These are phyloP conservation scores for Zelleria hepariella DNA, from an alignment of 2,888 invertebrate species.

Conservation along the genomic window DNA sequence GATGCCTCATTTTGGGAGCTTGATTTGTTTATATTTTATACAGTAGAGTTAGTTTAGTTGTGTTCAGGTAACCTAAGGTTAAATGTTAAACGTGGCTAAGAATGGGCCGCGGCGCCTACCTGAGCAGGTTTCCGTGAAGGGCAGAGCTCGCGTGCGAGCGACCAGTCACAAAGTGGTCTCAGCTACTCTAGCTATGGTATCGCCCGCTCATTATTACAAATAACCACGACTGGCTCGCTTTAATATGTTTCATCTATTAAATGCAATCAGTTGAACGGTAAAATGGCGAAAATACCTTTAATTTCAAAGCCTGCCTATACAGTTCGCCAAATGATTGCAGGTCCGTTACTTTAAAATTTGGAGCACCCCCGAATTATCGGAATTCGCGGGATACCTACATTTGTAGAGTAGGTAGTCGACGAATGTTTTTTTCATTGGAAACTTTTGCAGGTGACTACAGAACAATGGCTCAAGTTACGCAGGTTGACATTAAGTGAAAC, in stretches of 20 bases:
- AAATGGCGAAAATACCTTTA: slow-evolving; percentile 11
- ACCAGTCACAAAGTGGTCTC: not conserved
- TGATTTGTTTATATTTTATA: not conserved
- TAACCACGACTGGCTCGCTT: slow-evolving; percentile 5
- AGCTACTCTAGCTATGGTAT: not conserved
- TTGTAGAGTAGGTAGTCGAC: not conserved
- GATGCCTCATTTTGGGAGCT: not conserved
- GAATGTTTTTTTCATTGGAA: not conserved
- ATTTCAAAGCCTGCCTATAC: slow-evolving; percentile 4
- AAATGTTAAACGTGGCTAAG: slow-evolving; percentile 4
- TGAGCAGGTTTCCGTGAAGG: slow-evolving; percentile 53
- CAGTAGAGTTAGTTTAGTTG: not conserved
- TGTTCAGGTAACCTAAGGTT: slow-evolving; percentile 5
- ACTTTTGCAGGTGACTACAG: not conserved
- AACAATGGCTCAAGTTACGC: slow-evolving; percentile 8
- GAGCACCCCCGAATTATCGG: not conserved
- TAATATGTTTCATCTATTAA: slow-evolving; percentile 8
- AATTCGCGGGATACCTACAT: not conserved
- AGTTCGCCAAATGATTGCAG: not conserved
- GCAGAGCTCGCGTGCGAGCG: slow-evolving; percentile 40
- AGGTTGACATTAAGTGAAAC: slow-evolving; percentile 42
- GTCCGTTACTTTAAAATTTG: slow-evolving; percentile 1
- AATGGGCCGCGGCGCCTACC: slow-evolving; percentile 33
- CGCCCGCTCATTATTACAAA: slow-evolving; percentile 5
- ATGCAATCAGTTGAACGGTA: slow-evolving; percentile 15